These are phyloP conservation scores for Litocranius walleri DNA, from an alignment of 2,113 vertebrate genomes.

Conservation along the genomic window DNA sequence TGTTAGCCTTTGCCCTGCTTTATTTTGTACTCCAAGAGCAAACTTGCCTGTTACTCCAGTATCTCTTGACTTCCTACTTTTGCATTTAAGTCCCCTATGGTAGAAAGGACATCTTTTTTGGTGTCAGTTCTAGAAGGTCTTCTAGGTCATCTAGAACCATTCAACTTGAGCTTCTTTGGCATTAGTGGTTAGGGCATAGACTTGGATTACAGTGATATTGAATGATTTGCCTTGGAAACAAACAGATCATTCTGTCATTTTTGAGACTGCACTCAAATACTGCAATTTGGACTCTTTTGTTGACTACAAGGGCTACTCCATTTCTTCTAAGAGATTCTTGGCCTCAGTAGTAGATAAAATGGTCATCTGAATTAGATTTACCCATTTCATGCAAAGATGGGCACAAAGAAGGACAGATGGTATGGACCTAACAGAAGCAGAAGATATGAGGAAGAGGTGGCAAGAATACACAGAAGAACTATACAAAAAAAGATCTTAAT, in stretches of 20 bases:
- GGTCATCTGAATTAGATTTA: neutral
- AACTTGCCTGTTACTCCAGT: neutral
- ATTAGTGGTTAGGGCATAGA: neutral
- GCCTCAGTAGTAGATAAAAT: neutral
- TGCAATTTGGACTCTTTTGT: neutral
- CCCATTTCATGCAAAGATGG: neutral
- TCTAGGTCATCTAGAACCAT: neutral
- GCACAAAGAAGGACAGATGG: neutral
- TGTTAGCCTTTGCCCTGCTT: neutral
- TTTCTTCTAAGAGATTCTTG: neutral
- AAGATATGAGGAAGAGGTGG: neutral
- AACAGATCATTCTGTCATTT: neutral
- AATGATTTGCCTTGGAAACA: neutral
- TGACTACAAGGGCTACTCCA: neutral
- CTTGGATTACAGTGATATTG: neutral
- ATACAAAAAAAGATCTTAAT: neutral
- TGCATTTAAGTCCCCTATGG: neutral
- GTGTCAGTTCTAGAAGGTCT: neutral
- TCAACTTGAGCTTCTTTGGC: neutral
- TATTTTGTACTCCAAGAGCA: neutral
- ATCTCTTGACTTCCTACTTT: neutral
- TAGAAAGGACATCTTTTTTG: neutral
- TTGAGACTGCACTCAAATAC: neutral
- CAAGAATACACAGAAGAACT: neutral
- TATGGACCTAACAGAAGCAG: neutral